These are phyloP conservation scores for Streptopelia turtur DNA, from an alignment of 2,797 vertebrate species.

Conservation along the genomic window DNA sequence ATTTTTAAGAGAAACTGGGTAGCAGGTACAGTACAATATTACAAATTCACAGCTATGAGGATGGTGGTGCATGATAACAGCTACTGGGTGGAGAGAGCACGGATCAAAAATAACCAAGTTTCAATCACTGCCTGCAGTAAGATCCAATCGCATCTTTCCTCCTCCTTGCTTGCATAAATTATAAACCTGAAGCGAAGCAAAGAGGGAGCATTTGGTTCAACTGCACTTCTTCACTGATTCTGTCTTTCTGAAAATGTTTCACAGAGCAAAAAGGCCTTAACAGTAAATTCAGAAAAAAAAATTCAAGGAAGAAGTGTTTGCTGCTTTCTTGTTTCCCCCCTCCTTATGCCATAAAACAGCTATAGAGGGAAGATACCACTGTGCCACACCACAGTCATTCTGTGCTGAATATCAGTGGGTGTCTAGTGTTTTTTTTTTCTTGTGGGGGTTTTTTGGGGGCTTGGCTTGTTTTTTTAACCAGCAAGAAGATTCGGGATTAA, in stretches of 20 bases:
- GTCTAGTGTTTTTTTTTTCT: neutral
- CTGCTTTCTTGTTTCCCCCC: neutral
- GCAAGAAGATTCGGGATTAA: neutral
- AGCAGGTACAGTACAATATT: slow-evolving; percentile 76
- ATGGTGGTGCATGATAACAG: slow-evolving; percentile 79
- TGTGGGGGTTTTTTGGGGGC: too few species aligned
- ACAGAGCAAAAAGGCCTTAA: slow-evolving; percentile 16
- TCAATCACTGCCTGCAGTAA: slow-evolving; percentile 80
- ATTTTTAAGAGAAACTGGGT: slow-evolving; percentile 72
- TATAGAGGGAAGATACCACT: neutral
- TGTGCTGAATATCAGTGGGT: neutral
- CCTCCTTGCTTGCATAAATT: slow-evolving; percentile 78
- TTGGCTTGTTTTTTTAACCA: neutral
- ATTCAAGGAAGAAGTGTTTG: neutral
- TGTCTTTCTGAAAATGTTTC: slow-evolving; percentile 35
- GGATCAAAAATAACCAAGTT: slow-evolving; percentile 80
- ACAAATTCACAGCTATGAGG: slow-evolving; percentile 71
- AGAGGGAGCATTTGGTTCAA: slow-evolving; percentile 22
- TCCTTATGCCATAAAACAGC: neutral
- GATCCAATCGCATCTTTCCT: slow-evolving; percentile 78
- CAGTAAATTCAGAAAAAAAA: neutral
- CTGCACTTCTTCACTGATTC: slow-evolving; percentile 41
- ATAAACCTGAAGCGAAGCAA: slow-evolving; percentile 76
- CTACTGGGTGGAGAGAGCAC: slow-evolving; percentile 77
- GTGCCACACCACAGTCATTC: neutral